Base-by-base conservation (phyloP, 2,113 vertebrate genomes). In the Seriola dumerili region DNA sequence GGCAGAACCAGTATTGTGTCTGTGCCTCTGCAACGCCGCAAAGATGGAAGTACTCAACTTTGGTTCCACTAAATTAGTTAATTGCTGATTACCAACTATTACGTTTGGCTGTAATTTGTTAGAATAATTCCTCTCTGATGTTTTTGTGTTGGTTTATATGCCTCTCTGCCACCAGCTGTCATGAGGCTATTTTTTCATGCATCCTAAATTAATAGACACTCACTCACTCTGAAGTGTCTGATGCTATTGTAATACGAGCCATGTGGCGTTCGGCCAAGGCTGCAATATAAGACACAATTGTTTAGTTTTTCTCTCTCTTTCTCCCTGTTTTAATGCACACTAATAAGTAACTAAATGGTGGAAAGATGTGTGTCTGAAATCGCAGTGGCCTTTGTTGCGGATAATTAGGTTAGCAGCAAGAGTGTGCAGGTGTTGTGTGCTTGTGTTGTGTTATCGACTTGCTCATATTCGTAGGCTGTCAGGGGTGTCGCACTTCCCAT, bases 341-440 rank as follows among this genome's bases (percentile, higher is more conserved):
- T 93, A 93, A 93, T 92, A 92, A 88, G 89, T 87, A 92, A 92
- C 91, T 91, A 92, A 92, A 91, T 86, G 89, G 79, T 57, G 48
- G 64, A 88, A 86, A 83, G 85, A 92, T 89, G 85, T 84, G 87
- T 72, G 77, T 84, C 77, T 90, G 83, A 89, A 94, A 92, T 87
- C 80, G 55, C 78, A 8, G 70, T 36, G 75, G 89, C 90, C 88
- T 91, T 93, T 94, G 92, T 94, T 88, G 89, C 77, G 54, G 90
- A 88, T 94, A 94, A 94, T 94, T 90, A 93, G 93, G 91, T 92
- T 90, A 91, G 85, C 90, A 69, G 84, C 84, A 68, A 89, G 89
- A 87, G 91, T 57, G 83, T 88, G 88, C 93, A 91, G 93, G 91
- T 91, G 90, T 64, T 86, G 90, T 80, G 90, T 11, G 87, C 85